Conservation (phyloP, 2,888 invertebrate genomes). For the Perizoma affinitatum region DNA sequence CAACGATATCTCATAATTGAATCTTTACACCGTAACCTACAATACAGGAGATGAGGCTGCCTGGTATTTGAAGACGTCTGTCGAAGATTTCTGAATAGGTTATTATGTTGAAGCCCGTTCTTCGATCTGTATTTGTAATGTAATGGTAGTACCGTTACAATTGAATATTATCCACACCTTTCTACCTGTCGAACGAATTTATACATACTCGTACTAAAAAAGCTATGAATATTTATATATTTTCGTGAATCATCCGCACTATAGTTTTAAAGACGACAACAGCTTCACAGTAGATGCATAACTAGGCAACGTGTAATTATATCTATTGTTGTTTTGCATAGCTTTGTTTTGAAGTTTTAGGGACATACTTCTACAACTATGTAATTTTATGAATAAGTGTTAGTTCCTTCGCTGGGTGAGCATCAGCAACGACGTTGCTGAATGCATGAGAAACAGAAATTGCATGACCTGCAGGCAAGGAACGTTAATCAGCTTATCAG, state of each 20-base stretch:
- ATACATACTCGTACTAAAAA: conserved; percentile 54
- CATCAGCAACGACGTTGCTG: conserved; percentile 4
- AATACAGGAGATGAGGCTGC: conserved; percentile 50
- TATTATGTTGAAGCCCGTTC: conserved; percentile 22
- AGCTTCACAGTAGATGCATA: conserved; percentile 31
- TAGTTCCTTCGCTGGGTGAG: conserved; percentile 2
- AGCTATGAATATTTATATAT: conserved; percentile 59
- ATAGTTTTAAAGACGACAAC: conserved; percentile 26
- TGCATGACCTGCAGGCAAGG: conserved; percentile 46
- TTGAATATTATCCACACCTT: conserved; percentile 35
- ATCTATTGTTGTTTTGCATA: conserved; percentile 14
- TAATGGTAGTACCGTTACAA: conserved; percentile 38
- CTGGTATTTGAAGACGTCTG: conserved; percentile 41
- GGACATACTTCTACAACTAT: not conserved
- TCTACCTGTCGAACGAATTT: conserved; percentile 41
- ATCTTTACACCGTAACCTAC: conserved; percentile 69
- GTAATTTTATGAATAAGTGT: conserved; percentile 4
- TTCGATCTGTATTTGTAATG: conserved; percentile 31
- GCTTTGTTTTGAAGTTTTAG: conserved; percentile 8
- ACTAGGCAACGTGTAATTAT: conserved; percentile 16
- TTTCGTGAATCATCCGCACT: conserved; percentile 26
- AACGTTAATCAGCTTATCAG: conserved; percentile 50
- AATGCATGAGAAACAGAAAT: conserved; percentile 36
- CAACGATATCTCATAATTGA: conserved; percentile 73
- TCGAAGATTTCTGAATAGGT: conserved; percentile 29